Evolutionary conservation across 23 tunicate genomes (phyloP), one percentile per base, ranked within the genome.

Genomic region (Phallusia fumigata): DNA sequence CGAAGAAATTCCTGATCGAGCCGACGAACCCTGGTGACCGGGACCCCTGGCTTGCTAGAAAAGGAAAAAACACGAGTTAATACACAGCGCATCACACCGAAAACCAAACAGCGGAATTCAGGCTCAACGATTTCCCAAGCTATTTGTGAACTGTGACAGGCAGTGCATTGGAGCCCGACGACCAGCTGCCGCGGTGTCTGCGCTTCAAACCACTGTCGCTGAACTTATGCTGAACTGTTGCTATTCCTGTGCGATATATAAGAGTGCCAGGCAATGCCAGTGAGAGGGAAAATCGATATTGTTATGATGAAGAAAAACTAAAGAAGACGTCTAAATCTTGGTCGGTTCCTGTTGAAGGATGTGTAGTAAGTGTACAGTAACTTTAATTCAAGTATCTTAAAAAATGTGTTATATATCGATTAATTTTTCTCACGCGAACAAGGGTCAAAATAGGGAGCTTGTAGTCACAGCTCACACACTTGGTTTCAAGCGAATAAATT

Each of bases 21-120:
- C 75, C 81, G 28, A 84, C 36, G 30, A 83, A 40, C 19, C 86
- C 86, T 2, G 86, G 79, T 28, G 86, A 73, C 28, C 75, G 69
- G 16, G 69, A 58, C 1, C 69, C 69, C 28, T 58, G 69, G 69
- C 69, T 58, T 58, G 69, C 69, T 58, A 16, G 10, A 40, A 40
- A 3, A 10, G 10, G 10, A 40, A 40, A 40, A 40, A 40, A 40
- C 47, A 3, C 47, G 10, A 3, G 47, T 40, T 40, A 40, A 40
- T 40, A 40, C 47, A 40, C 47, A 40, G n/a, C n/a, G n/a, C n/a
- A n/a, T n/a, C n/a, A n/a, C 2, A 30, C 78, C n/a, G n/a, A 33
- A 19, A 74, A 74, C 35, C 22, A 30, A 74, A 3, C 12, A 24
- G 69, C 8, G 69, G 26, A 21, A 58, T 58, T 58, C 69, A 24